Base-by-base conservation (phyloP, 64 coral and sea anemone genomes). In the Montipora foliosa region DNA sequence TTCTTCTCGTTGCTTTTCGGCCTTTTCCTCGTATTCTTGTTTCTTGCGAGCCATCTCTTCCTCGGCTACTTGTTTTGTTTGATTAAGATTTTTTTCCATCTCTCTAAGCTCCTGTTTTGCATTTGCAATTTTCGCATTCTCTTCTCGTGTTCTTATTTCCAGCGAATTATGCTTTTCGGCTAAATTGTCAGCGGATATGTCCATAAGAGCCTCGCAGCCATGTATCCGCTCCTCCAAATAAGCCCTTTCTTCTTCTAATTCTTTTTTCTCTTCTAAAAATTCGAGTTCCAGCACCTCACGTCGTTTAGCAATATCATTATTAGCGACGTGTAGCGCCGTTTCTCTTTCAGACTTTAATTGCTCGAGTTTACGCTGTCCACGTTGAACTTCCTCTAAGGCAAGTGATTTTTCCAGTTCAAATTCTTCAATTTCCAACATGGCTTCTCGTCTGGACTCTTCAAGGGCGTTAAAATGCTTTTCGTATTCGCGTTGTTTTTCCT, bases 251-350 rank as follows among this genome's bases (percentile, higher is more conserved):
- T 92, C 87, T 47, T 78, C 67, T 24, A 99, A 16, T 19, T 89
- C 95, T 48, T 66, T 45, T 57, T 91, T 49, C 15, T 89, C 90
- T 83, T 99, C 95, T 49, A 74, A 77, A 79, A 96, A 83, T 81
- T 99, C 98, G 19, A 96, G 68, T 60, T 96, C 95, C 77, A 99
- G 50, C 73, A 99, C 45, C 79, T 99, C 98, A 12, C 95, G 88
- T 19, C 87, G 81, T 60, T 92, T 99, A 15, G 81, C 64, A 24
- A 99, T 76, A 79, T 96, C 92, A 21, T 90, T 83, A 47, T 95
- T 87, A 13, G 84, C 92, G 45, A 94, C 80, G 55, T 75, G 62
- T 20, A 99, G 66, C 11, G 78, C 95, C 45, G 88, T 66, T 90
- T 94, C 95, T 90, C 98, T 94, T 71, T 95, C 91, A 16, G 74